Evolutionary conservation across 2,888 invertebrate genomes (phyloP), one percentile per base, ranked within the genome.

Genomic region (Philereme transversata): DNA sequence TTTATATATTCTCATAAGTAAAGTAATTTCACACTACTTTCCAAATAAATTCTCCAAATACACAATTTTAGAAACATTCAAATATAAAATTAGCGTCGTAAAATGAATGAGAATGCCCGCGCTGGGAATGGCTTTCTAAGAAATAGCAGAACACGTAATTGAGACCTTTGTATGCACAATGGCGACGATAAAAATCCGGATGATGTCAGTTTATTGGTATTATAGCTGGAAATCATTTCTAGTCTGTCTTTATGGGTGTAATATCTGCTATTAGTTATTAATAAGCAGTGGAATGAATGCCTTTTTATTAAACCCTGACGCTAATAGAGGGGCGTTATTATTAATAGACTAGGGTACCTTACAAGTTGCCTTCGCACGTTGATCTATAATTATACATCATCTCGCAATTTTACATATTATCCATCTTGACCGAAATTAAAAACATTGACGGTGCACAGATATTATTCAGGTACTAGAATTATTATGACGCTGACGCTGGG

Each of bases 121-220:
- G 56, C 55, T 62, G 69, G 51, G 65, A 69, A 61, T 58, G 54
- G 58, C 60, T 64, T 53, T 57, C 45, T 33, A 58, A 57, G 64
- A 64, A 59, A 59, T 63, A 62, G 41, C 59, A 47, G 51, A 61
- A 41, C 60, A 53, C 50, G 60, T 69, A 67, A 67, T 69, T 49
- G 60, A 69, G 64, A 62, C 57, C 64, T 69, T 69, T 64, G 69
- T 67, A 69, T 67, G 67, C 67, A 66, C 60, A 64, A 62, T 62
- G 59, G 57, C 56, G 59, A 52, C 64, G 52, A 64, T 67, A 67
- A 69, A 67, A 65, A 60, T 61, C 43, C 57, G 36, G 57, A 64
- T 53, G 34, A 63, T 53, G 52, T 49, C 52, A 52, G 46, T 60
- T 60, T 53, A 50, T 52, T 53, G 50, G 53, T 57, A 57, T 57